phyloP scores from a whole-genome alignment of 2,888 invertebrate genomes.

The Coenonympha arcania region DNA sequence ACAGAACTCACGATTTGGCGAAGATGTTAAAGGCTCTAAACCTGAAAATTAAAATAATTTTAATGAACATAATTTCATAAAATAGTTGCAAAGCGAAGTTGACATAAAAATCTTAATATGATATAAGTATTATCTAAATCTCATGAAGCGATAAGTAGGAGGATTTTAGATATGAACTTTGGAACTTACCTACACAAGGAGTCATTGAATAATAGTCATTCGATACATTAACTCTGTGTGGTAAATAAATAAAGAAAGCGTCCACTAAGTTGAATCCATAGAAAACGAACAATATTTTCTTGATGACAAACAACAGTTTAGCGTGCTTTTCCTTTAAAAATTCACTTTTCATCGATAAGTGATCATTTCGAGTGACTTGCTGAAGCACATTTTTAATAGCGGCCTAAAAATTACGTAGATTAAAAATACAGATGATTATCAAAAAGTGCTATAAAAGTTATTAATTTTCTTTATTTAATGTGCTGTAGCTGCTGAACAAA shows the following conservation, averaged over 20 bases:
- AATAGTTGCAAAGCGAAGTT: too few species aligned
- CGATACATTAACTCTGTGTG: conserved; percentile 38
- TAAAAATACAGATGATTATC: neutral
- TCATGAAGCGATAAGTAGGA: too few species aligned
- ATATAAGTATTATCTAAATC: too few species aligned
- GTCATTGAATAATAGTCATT: conserved; percentile 46
- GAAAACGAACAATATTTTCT: conserved; percentile 44
- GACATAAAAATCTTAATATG: too few species aligned
- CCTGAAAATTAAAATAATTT: conserved; percentile 38
- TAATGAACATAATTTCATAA: too few species aligned
- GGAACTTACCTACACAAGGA: conserved; percentile 54
- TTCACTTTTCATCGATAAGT: conserved; percentile 30
- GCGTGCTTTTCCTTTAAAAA: conserved; percentile 35
- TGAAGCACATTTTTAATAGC: conserved; percentile 34
- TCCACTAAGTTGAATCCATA: conserved; percentile 39
- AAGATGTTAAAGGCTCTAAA: conserved; percentile 41
- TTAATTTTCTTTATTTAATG: neutral
- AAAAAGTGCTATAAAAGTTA: neutral
- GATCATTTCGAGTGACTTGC: conserved; percentile 39
- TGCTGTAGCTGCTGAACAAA: neutral
- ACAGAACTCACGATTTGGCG: conserved; percentile 50
- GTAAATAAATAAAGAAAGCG: conserved; percentile 42
- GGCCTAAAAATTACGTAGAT: conserved; percentile 32
- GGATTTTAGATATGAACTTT: too few species aligned
- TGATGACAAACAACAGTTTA: conserved; percentile 39